phyloP scores from a whole-genome alignment of 2,888 invertebrate species.

The Tenthredo livida region DNA sequence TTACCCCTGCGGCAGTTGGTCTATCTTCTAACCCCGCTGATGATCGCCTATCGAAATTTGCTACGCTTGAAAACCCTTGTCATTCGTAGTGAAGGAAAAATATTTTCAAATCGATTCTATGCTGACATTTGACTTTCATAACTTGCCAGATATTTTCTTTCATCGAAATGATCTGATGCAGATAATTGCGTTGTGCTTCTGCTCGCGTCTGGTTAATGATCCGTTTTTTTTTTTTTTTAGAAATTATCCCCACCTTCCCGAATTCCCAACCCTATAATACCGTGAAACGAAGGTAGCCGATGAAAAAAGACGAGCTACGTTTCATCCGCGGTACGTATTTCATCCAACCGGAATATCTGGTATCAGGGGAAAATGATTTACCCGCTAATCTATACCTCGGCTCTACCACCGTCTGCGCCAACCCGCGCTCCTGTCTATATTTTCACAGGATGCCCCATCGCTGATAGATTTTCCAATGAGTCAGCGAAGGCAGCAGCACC shows the following conservation, averaged over 20 bases:
- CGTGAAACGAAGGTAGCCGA: neutral
- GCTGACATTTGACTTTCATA: neutral
- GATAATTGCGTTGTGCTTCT: neutral
- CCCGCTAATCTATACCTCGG: slow-evolving; percentile 35
- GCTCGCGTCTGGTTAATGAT: neutral
- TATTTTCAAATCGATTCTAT: neutral
- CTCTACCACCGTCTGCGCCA: slow-evolving; percentile 13
- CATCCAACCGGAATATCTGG: neutral
- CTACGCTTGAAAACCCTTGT: neutral
- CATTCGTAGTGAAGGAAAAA: neutral
- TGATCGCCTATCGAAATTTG: neutral
- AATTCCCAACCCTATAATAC: neutral
- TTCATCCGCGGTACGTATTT: neutral
- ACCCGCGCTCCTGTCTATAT: slow-evolving; percentile 32
- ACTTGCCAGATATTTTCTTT: neutral
- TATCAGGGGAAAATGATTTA: slow-evolving; percentile 38
- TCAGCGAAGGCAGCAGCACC: slow-evolving; percentile 61
- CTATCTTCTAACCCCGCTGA: neutral
- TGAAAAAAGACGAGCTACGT: neutral
- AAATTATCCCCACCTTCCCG: neutral
- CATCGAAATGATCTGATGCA: neutral
- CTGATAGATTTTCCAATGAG: slow-evolving; percentile 71
- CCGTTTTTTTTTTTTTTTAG: neutral
- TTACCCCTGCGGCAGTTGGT: neutral
- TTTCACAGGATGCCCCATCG: slow-evolving; percentile 52